Evolutionary conservation across 1,140 invertebrate genomes (phyloP).

Genomic region (Chironomus striatipennis): DNA sequence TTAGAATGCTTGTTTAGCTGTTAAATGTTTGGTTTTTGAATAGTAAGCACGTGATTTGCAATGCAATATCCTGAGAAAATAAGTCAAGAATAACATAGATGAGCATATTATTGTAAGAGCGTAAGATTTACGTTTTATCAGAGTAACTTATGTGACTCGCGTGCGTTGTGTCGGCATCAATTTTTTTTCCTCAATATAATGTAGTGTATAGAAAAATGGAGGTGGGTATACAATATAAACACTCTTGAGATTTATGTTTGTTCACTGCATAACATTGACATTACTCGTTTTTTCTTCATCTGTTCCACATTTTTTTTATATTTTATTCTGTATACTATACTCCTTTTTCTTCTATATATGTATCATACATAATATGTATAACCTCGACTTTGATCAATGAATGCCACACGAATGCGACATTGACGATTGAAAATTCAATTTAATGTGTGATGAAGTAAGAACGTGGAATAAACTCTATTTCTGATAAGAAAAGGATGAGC

Average conservation of each 20-base stretch:
- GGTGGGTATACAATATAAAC: not conserved
- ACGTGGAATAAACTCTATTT: not conserved
- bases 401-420: not conserved
- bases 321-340: not conserved
- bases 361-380: not conserved
- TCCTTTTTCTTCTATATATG: too few relatives aligned
- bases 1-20: not conserved
- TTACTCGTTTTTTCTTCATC: not conserved
- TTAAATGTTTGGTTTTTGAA: not conserved
- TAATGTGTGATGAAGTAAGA: not conserved
- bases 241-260: constrained; percentile 7
- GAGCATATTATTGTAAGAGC: not conserved
- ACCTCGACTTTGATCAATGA: constrained; percentile 6
- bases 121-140: too few relatives aligned
- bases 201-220: not conserved
- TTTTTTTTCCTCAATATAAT: not conserved
- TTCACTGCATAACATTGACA: not conserved
- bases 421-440: constrained; percentile 14
- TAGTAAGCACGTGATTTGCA: constrained; percentile 6
- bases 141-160: not conserved
- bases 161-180: not conserved
- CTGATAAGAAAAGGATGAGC: too few relatives aligned
- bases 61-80: not conserved
- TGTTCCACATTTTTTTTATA: not conserved
- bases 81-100: not conserved